Base-by-base conservation (phyloP, 2,888 invertebrate species). In the Gryllus longicercus region DNA sequence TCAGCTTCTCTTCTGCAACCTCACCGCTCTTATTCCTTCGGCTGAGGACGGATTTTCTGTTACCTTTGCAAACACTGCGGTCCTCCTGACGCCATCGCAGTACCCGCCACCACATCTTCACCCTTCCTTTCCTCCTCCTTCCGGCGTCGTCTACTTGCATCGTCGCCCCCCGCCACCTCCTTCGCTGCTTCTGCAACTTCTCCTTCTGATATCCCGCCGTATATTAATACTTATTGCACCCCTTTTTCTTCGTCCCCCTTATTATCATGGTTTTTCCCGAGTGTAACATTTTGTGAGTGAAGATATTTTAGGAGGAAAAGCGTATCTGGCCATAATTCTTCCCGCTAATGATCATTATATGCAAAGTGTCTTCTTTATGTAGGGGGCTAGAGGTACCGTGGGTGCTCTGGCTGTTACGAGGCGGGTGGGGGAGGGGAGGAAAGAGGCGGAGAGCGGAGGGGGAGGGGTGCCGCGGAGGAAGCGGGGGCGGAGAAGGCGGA, bases 191-290 rank as follows among this genome's bases (percentile, higher is more conserved):
- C 77, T 77, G 38, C 50, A 49, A n/a, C n/a, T 38, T 50, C 77
- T 77, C 50, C 77, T 50, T 77, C 50, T 23, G 77, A 77, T 50
- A 38, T 75, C 50, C 79, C 51, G 75, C 76, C 51, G 21, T 79
- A 75, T 80, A 77, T 77, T 80, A 79, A 79, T 78, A 80, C 79
- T 50, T 81, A 81, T 81, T 81, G 79, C 77, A 63, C 75, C 74
- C 77, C 81, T 77, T 81, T 81, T 81, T 81, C 79, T 51, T 77
- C 75, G 23, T 79, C 50, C 74, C 78, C 79, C 79, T 79, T 80
- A 76, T 80, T 81, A 79, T 81, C 76, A 79, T 81, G 81, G 79
- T 80, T 81, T 81, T 81, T 81, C 81, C 81, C 78, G 78, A 51
- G 79, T 80, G 81, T 78, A 81, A 78, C 80, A 81, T 81, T 81